phyloP scores from a whole-genome alignment of 2,797 vertebrate species.

The Miichthys miiuy region DNA sequence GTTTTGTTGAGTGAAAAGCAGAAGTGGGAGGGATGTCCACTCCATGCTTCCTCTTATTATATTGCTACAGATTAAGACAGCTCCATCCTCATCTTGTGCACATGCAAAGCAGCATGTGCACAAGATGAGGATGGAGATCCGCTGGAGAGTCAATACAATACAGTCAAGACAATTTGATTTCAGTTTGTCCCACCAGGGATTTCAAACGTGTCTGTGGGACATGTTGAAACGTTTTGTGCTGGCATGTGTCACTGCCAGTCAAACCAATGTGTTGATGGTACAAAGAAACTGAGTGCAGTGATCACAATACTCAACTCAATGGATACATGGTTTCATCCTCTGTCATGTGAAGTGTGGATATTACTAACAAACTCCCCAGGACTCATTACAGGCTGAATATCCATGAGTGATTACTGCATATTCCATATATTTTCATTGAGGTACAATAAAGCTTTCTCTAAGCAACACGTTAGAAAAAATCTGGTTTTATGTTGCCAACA shows the following conservation, averaged over 20 bases:
- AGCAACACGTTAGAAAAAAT: neutral
- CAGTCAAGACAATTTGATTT: neutral
- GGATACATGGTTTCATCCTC: neutral
- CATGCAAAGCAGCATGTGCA: neutral
- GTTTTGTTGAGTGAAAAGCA: conserved; percentile 46
- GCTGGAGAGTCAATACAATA: too few relatives aligned
- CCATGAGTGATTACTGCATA: neutral
- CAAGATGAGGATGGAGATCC: neutral
- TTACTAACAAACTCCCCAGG: too few relatives aligned
- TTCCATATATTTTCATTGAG: too few relatives aligned
- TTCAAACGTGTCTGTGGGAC: neutral
- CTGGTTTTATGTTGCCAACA: neutral
- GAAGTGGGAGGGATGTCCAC: conserved; percentile 36
- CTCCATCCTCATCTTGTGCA: too few relatives aligned
- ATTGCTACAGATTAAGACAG: neutral
- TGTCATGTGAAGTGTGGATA: neutral
- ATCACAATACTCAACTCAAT: neutral
- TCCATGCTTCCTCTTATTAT: neutral
- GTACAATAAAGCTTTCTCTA: neutral
- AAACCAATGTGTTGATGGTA: neutral
- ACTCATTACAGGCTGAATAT: neutral
- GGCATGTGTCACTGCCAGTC: neutral
- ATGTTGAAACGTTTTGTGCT: neutral
- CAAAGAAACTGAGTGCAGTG: neutral
- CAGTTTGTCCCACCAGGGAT: neutral